Conservation (phyloP, 2,888 invertebrate species). For the Orthonychiurus folsomi region DNA sequence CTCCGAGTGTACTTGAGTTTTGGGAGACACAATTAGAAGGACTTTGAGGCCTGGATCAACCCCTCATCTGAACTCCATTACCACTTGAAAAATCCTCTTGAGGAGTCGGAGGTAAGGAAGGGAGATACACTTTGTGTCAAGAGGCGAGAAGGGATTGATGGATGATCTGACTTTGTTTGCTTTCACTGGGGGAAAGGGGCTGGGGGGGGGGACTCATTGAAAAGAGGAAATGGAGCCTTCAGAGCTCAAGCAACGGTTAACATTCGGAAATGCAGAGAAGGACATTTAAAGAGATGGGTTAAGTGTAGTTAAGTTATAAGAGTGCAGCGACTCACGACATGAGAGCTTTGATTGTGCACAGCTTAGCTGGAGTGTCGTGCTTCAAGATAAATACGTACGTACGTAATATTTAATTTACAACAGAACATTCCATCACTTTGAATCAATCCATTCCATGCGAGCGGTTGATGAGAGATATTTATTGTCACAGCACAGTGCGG, state of each 20-base stretch:
- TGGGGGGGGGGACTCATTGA: too few species aligned
- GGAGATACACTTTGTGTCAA: too few species aligned
- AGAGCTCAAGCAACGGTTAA: neutral
- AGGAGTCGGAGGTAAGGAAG: too few species aligned
- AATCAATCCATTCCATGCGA: slow-evolving; percentile 8
- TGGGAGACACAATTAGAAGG: neutral
- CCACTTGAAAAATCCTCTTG: too few species aligned
- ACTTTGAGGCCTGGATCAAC: slow-evolving; percentile 1
- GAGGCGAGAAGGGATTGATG: too few species aligned
- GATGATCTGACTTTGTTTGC: too few species aligned
- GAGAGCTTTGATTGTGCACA: slow-evolving; percentile 11
- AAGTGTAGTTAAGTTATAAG: neutral
- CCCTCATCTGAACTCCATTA: too few species aligned
- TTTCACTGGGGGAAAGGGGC: too few species aligned
- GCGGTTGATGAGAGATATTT: slow-evolving; percentile 6
- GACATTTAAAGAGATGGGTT: neutral
- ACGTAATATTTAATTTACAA: slow-evolving; percentile 6
- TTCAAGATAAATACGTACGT: slow-evolving; percentile 23
- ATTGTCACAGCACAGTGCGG: slow-evolving; percentile 41
- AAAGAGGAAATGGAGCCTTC: neutral
- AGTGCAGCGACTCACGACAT: neutral
- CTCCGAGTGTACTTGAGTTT: neutral
- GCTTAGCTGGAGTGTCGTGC: slow-evolving; percentile 17
- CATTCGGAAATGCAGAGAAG: neutral
- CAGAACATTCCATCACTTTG: slow-evolving; percentile 22